Conservation (phyloP, 2,113 vertebrate species). For the Micronycteris hirsuta region DNA sequence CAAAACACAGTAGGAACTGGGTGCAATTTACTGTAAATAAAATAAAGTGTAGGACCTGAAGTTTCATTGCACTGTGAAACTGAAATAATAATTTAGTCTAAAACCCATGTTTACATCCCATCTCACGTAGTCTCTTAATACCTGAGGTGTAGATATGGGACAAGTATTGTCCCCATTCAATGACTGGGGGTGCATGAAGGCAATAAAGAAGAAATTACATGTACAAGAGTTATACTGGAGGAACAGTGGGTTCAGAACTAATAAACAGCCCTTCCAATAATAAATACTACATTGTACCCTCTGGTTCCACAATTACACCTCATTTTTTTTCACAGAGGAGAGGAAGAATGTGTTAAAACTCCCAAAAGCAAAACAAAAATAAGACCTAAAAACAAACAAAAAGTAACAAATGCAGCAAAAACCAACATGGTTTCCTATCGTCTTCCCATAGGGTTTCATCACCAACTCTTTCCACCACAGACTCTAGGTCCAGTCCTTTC, state of each 20-base stretch:
- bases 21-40: neutral
- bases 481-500: neutral
- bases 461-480: neutral
- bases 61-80: neutral
- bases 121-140: neutral
- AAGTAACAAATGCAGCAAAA: neutral
- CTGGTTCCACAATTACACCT: neutral
- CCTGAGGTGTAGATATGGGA: neutral
- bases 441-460: neutral
- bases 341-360: neutral
- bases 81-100: neutral
- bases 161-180: neutral
- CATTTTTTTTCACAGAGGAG: neutral
- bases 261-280: neutral
- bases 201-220: neutral
- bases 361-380: neutral
- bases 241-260: neutral
- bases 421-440: neutral
- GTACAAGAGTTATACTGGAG: neutral
- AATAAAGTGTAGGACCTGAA: neutral
- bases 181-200: neutral
- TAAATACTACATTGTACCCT: neutral
- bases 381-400: neutral
- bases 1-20: constrained; percentile 10
- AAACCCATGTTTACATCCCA: neutral